Evolutionary conservation across 2,797 vertebrate species (phyloP).

Genomic region (Numenius phaeopus): DNA sequence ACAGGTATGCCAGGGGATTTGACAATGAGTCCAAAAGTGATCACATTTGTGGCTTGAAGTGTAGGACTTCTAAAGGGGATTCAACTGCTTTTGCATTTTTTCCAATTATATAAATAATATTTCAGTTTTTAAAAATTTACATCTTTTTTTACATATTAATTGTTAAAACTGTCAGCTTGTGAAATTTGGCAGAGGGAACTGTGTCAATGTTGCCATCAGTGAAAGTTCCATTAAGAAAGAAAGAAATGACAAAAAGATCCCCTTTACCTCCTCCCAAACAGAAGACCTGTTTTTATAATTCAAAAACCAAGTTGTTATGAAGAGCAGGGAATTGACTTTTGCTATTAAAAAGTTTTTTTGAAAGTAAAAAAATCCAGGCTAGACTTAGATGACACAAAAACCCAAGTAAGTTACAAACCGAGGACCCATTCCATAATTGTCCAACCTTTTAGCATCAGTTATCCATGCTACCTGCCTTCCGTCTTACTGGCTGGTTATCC

Average conservation of each 20-base stretch:
- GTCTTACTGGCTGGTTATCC: neutral
- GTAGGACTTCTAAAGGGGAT: neutral
- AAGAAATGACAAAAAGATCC: neutral
- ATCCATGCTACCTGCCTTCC: neutral
- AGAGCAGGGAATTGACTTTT: neutral
- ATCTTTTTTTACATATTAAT: constrained; percentile 6
- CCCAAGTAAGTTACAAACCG: neutral
- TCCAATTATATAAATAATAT: neutral
- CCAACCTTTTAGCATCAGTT: neutral
- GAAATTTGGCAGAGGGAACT: neutral
- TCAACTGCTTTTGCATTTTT: neutral
- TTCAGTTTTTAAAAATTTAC: neutral
- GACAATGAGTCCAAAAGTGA: neutral
- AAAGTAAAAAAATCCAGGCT: neutral
- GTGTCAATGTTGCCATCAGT: neutral
- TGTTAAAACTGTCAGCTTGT: constrained; percentile 5
- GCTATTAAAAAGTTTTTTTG: neutral
- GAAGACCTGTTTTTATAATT: neutral
- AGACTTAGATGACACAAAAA: neutral
- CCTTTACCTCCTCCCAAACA: neutral
- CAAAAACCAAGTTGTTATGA: neutral
- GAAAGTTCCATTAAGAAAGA: neutral
- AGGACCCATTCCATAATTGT: neutral
- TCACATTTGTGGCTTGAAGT: neutral
- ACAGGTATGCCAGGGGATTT: neutral